These are phyloP conservation scores for Drosophila ambigua DNA, from an alignment of 1,140 invertebrate genomes.

Conservation along the genomic window DNA sequence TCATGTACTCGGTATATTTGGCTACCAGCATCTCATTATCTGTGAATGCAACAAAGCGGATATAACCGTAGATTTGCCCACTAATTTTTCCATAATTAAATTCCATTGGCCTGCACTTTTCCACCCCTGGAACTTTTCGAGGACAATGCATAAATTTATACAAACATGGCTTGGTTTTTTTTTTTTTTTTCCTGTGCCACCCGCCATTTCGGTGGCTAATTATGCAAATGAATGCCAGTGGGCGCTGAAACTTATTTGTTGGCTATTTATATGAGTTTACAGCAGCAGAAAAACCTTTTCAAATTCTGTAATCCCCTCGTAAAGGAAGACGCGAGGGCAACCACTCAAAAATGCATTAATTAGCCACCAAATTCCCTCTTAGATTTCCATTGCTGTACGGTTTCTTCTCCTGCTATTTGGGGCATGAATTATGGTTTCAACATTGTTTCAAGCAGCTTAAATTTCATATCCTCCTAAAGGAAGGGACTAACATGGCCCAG, in stretches of 20 bases:
- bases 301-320: conserved; percentile 34
- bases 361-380: conserved; percentile 43
- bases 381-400: conserved; percentile 21
- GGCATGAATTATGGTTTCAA: conserved; percentile 46
- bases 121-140: conserved; percentile 30
- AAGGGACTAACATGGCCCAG: no score
- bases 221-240: conserved; percentile 62
- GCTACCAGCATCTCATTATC: background rate
- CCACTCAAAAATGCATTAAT: conserved; percentile 67
- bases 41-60: background rate
- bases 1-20: no score
- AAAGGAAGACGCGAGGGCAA: conserved; percentile 13
- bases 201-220: conserved; percentile 27
- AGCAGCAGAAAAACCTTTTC: conserved; percentile 20
- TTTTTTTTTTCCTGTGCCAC: conserved; percentile 27
- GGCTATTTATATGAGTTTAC: conserved; percentile 35
- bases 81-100: conserved; percentile 39
- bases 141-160: conserved; percentile 53
- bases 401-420: conserved; percentile 24
- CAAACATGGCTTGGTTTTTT: conserved; percentile 39
- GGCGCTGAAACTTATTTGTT: conserved; percentile 40
- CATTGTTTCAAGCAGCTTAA: conserved; percentile 36
- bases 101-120: conserved; percentile 26
- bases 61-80: background rate
- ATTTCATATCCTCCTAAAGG: conserved; percentile 32